A percentile compares a stretch with the other conserved stretches of the same genome.
These are phyloP conservation scores for Siphamia tubifer DNA, from an alignment of 2,113 vertebrate genomes.

Conservation along the genomic window DNA sequence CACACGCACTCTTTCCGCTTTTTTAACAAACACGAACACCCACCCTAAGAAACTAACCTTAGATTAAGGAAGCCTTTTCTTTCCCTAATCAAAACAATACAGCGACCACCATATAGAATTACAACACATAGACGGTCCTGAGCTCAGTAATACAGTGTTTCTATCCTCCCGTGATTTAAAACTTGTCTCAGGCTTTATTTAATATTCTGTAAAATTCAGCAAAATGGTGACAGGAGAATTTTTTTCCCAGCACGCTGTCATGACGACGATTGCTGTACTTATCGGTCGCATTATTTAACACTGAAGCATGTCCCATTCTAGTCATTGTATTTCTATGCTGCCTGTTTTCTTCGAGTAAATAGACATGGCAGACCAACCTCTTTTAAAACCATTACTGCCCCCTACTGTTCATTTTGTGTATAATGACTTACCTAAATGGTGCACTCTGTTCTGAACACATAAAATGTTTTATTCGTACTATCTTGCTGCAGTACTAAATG, in stretches of 20 bases:
- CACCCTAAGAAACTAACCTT: background rate
- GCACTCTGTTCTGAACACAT: no score
- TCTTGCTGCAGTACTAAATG: no score
- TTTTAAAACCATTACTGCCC: background rate
- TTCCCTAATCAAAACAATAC: slow-evolving; percentile 67
- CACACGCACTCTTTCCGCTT: no score
- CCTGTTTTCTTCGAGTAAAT: slow-evolving; percentile 31
- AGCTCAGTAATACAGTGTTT: background rate
- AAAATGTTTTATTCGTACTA: no score
- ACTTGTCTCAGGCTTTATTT: background rate
- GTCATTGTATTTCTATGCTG: slow-evolving; percentile 6
- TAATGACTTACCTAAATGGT: background rate
- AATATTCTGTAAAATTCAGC: no score
- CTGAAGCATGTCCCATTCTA: no score
- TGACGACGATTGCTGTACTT: no score
- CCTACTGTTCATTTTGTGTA: background rate
- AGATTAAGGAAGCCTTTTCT: background rate
- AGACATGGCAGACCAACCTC: no score
- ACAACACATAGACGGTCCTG: background rate
- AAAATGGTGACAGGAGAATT: no score
- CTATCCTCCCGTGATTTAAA: background rate
- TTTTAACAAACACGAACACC: background rate
- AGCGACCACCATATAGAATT: slow-evolving; percentile 2
- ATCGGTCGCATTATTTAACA: no score
- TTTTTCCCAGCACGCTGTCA: no score